Base-by-base conservation (phyloP, 30 jellyfish, hydroid and myxozoan species). In the Pelagia noctiluca region DNA sequence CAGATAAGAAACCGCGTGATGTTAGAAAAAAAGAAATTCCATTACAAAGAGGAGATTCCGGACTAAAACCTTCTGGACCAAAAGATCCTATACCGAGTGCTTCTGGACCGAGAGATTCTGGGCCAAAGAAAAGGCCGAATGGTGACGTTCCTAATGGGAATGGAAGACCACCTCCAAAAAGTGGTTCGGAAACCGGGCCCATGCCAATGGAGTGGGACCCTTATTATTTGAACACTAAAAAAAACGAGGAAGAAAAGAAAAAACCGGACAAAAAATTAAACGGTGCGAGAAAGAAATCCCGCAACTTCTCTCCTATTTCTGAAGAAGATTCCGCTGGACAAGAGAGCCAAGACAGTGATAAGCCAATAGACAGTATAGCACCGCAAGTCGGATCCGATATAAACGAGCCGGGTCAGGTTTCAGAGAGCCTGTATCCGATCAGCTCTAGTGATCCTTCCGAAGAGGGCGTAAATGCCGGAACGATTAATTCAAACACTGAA, bases 171-270 rank as follows among this genome's bases (percentile, higher is more conserved):
- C 30, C 7, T 4, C 26, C 99, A 16, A 50, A 76, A 21, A 77
- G 77, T 37, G 54, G 76, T 1, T 19, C 90, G n/a, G 95, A 85
- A 32, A 82, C 96, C 34, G 78, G 78, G 28, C 78, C 97, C 33
- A 69, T 97, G 33, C 66, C 87, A n/a, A 94, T 94, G 99, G 99
- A 94, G 52, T 94, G 99, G 99, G 99, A 94, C 73, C 99, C 99
- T 12, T 92, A 85, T 82, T 70, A 81, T 52, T 84, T 88, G 53
- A 80, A 87, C 61, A 85, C 95, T 0, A 92, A 87, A 83, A 78
- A 88, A 76, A 75, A 88, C 46, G 85, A 84, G 48, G 93, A 79
- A 67, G 88, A 75, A n/a, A 61, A 73, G 35, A 74, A 82, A 34
- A 66, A 60, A 60, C 72, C 71, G 1, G 88, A 81, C 10, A 76